Conservation (phyloP, 64 coral and sea anemone species). For the Montipora sp. region DNA sequence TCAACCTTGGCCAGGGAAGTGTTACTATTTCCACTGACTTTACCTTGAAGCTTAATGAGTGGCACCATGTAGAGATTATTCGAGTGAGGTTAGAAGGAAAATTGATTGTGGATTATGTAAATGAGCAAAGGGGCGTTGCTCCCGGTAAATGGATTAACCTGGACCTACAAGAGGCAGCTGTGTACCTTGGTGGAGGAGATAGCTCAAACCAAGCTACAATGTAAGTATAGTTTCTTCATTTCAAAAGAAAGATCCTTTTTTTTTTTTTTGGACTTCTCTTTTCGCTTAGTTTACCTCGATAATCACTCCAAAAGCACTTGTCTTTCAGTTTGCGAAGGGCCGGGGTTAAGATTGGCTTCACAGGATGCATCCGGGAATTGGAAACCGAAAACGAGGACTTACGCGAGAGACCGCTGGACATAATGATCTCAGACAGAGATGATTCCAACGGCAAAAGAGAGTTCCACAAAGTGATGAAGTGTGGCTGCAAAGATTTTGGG, state of each 20-base stretch:
- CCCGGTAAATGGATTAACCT: neutral
- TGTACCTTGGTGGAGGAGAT: constrained; percentile 31
- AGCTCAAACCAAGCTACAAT: neutral
- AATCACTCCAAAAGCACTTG: no score
- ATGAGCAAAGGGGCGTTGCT: neutral
- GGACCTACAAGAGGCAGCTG: neutral
- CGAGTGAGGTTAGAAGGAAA: neutral
- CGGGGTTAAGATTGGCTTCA: constrained; percentile 23
- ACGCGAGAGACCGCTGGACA: constrained; percentile 48
- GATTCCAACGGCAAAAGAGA: neutral
- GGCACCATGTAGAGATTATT: neutral
- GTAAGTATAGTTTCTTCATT: neutral
- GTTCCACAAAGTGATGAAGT: constrained; percentile 22
- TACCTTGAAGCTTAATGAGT: neutral
- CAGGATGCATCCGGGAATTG: constrained; percentile 72
- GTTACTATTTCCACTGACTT: neutral
- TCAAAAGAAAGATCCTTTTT: neutral
- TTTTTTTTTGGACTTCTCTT: neutral
- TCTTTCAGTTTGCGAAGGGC: constrained; percentile 44
- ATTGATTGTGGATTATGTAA: constrained; percentile 2
- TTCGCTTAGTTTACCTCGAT: no score
- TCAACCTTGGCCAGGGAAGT: neutral
- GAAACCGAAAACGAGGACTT: constrained; percentile 47
- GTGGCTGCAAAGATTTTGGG: constrained; percentile 56
- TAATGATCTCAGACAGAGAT: neutral